phyloP scores from a whole-genome alignment of 2,113 vertebrate genomes.

The Calidris pygmaea region DNA sequence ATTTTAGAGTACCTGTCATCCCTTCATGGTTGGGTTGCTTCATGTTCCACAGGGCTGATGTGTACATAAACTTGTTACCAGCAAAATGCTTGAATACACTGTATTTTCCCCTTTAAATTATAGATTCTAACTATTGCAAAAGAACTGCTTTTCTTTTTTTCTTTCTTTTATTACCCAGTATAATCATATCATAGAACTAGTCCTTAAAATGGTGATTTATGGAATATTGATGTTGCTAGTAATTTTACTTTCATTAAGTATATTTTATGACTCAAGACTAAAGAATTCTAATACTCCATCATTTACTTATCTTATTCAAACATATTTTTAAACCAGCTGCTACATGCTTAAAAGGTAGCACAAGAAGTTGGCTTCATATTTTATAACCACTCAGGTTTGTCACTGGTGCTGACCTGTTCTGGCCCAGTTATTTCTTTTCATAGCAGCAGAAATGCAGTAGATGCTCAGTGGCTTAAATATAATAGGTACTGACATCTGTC shows the following conservation, averaged over 20 bases:
- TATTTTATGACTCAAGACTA: neutral
- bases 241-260: neutral
- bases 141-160: neutral
- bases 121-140: neutral
- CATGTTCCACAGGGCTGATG: neutral
- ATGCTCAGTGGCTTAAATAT: neutral
- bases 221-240: neutral
- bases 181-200: neutral
- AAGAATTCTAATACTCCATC: neutral
- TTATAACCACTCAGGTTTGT: neutral
- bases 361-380: neutral
- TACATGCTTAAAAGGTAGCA: neutral
- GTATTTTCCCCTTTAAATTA: neutral
- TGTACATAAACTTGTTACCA: neutral
- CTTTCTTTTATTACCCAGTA: neutral
- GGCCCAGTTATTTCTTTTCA: neutral
- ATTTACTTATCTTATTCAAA: neutral
- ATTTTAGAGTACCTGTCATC: neutral
- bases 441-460: neutral
- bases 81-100: neutral
- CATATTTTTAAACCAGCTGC: neutral
- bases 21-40: neutral
- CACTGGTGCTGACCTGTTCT: neutral
- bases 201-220: neutral
- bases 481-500: neutral